Evolutionary conservation across 2,113 vertebrate species (phyloP).

Genomic region (Paraplagusia blochii): DNA sequence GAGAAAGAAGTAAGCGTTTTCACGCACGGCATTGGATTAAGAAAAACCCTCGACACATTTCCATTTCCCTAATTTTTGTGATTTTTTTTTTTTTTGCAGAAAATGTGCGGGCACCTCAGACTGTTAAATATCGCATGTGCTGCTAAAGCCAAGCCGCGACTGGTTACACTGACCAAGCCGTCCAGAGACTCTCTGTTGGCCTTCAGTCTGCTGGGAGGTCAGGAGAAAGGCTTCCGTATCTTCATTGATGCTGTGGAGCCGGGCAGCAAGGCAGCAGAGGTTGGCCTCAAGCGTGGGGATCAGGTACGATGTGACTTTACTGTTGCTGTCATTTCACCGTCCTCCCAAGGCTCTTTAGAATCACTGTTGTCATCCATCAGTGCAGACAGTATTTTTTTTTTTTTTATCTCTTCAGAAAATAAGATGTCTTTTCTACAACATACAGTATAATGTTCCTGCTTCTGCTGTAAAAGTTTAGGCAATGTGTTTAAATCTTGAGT

Average conservation of each 20-base stretch:
- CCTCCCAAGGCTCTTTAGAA: too few species aligned
- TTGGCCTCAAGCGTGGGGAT: slow-evolving; percentile 93
- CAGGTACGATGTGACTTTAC: slow-evolving; percentile 75
- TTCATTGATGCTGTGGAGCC: slow-evolving; percentile 94
- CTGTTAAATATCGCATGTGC: slow-evolving; percentile 98
- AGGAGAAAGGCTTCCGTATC: slow-evolving; percentile 94
- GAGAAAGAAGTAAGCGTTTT: slow-evolving; percentile 87
- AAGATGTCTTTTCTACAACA: not conserved
- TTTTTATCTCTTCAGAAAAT: not conserved
- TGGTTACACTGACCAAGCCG: slow-evolving; percentile 93
- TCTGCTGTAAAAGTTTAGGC: not conserved
- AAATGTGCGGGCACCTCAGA: slow-evolving; percentile 98
- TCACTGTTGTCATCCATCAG: not conserved
- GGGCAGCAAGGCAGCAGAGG: slow-evolving; percentile 92
- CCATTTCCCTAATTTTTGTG: accelerated
- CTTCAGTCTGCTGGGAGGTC: slow-evolving; percentile 91
- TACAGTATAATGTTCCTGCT: not conserved
- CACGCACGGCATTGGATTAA: not conserved
- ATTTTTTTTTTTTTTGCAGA: slow-evolving; percentile 66
- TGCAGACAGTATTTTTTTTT: not conserved
- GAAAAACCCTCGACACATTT: accelerated
- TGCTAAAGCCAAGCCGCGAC: slow-evolving; percentile 93
- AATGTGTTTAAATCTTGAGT: not conserved
- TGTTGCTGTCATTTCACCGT: not conserved
- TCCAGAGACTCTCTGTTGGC: slow-evolving; percentile 91